phyloP scores from a whole-genome alignment of 2,888 invertebrate genomes.

The Torymus auratus region DNA sequence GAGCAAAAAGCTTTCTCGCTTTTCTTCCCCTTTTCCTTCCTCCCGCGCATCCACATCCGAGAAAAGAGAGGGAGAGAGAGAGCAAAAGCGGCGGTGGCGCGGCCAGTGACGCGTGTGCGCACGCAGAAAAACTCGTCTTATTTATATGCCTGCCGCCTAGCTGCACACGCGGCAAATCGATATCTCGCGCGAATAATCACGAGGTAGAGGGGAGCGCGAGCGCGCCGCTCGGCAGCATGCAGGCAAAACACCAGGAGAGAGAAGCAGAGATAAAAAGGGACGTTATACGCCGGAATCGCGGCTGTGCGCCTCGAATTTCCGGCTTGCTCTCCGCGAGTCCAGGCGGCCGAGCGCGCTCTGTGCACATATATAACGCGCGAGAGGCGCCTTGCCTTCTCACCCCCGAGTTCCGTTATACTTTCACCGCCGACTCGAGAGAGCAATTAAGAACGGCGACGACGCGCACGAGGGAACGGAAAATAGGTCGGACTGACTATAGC shows the following conservation, averaged over 20 bases:
- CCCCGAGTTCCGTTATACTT: not conserved
- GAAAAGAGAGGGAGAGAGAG: constrained; percentile 60
- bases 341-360: too few relatives aligned
- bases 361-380: too few relatives aligned
- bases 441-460: constrained; percentile 23
- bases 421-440: constrained; percentile 13
- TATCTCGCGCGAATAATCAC: constrained; percentile 66
- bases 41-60: constrained; percentile 59
- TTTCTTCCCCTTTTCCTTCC: constrained; percentile 26
- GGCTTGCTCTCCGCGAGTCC: too few relatives aligned
- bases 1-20: constrained; percentile 57
- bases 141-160: constrained; percentile 72
- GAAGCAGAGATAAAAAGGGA: not conserved
- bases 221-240: not conserved
- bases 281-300: too few relatives aligned
- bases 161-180: constrained; percentile 67
- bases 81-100: constrained; percentile 65
- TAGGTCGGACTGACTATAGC: constrained; percentile 43
- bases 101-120: constrained; percentile 75
- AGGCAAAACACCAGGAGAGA: constrained; percentile 5
- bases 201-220: not conserved
- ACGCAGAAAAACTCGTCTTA: constrained; percentile 76
- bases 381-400: too few relatives aligned
- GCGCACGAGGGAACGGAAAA: constrained; percentile 34
- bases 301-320: too few relatives aligned